Evolutionary conservation across 2,797 vertebrate genomes (phyloP).

Genomic region (Rachycentron canadum): DNA sequence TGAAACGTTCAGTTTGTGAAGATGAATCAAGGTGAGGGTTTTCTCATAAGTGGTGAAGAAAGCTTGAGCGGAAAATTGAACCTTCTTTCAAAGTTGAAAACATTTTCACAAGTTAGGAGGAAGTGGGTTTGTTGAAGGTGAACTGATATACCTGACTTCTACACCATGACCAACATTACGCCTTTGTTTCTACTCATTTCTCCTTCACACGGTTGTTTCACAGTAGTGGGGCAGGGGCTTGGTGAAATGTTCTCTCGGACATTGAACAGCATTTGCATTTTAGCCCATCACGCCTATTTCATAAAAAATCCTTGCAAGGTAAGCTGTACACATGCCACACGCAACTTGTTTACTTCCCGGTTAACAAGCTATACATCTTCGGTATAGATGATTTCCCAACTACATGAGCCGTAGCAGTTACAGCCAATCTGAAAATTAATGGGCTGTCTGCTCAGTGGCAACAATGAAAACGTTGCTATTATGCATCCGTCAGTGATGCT

Average conservation of each 20-base stretch:
- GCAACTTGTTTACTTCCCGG: background rate
- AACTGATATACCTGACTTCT: background rate
- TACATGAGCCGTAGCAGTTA: background rate
- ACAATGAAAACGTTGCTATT: conserved; percentile 12
- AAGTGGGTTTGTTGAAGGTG: background rate
- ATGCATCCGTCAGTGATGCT: conserved; percentile 18
- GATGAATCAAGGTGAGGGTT: background rate
- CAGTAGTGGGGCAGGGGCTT: background rate
- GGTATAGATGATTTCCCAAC: background rate
- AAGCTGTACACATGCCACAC: background rate
- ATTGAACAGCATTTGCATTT: conserved; percentile 1
- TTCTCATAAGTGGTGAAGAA: background rate
- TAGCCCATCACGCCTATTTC: background rate
- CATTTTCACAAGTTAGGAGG: background rate
- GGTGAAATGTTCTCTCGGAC: background rate
- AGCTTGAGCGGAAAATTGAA: background rate
- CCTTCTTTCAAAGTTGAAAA: background rate
- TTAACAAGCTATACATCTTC: background rate
- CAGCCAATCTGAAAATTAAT: conserved; percentile 29
- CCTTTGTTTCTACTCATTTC: background rate
- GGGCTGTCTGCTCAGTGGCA: conserved; percentile 35
- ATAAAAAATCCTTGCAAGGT: background rate
- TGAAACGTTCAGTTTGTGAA: background rate
- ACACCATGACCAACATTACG: background rate
- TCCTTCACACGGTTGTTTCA: background rate